These are phyloP conservation scores for Channallabes apus DNA, from an alignment of 2,797 vertebrate genomes.

Conservation along the genomic window DNA sequence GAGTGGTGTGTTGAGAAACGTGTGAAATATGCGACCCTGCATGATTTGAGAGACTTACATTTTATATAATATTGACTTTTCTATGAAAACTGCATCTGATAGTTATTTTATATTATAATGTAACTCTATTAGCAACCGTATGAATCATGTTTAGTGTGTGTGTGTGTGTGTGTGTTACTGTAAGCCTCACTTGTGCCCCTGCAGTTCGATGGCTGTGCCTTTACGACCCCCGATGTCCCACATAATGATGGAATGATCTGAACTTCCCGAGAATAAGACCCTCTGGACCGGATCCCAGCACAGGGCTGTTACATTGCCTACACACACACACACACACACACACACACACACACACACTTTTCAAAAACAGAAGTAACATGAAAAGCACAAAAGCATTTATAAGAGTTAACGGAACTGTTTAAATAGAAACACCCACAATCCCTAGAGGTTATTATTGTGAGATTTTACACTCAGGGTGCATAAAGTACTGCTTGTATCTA, in stretches of 20 bases:
- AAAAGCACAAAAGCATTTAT: neutral
- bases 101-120: no score
- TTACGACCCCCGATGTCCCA: slow-evolving; percentile 99
- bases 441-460: neutral
- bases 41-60: no score
- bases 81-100: no score
- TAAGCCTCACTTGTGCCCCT: slow-evolving; percentile 91
- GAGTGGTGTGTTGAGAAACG: no score
- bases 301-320: slow-evolving; percentile 92
- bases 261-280: slow-evolving; percentile 93
- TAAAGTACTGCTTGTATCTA: neutral
- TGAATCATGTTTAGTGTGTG: neutral
- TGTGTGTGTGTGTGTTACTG: no score
- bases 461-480: neutral
- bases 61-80: no score
- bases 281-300: slow-evolving; percentile 94
- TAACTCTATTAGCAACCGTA: neutral
- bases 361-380: neutral
- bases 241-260: slow-evolving; percentile 98
- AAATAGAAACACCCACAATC: neutral
- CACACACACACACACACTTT: slow-evolving; percentile 24
- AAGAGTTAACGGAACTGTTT: neutral
- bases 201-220: slow-evolving; percentile 96
- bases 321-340: slow-evolving; percentile 39
- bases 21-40: no score